A percentile compares a stretch with the other conserved stretches of the same genome.
Evolutionary conservation across 1,140 invertebrate genomes (phyloP).

Genomic region (Diachasmimorpha longicaudata): DNA sequence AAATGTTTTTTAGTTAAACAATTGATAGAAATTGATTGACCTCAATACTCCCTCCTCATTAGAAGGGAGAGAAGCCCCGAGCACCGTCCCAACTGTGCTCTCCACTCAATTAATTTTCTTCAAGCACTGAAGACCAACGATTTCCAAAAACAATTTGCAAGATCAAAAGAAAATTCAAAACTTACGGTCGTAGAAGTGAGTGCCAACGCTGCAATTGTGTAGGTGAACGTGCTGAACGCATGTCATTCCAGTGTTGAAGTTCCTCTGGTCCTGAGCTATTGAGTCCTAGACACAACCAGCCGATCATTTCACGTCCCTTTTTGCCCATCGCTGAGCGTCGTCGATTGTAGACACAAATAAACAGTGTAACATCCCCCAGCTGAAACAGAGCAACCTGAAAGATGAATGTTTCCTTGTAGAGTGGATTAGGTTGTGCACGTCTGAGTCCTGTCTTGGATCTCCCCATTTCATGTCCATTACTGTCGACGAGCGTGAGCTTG

Average conservation of each 20-base stretch:
- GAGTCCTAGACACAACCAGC: slow-evolving; percentile 91
- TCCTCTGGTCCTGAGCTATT: slow-evolving; percentile 93
- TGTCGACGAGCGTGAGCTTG: slow-evolving; percentile 88
- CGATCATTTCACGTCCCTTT: slow-evolving; percentile 87
- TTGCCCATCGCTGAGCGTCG: slow-evolving; percentile 85
- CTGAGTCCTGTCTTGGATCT: slow-evolving; percentile 89
- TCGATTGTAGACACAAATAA: slow-evolving; percentile 91
- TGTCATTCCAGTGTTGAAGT: slow-evolving; percentile 92
- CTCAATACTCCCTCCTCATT: background rate
- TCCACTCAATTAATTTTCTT: background rate
- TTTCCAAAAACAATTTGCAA: no score
- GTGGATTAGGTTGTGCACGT: slow-evolving; percentile 90
- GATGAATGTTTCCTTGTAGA: slow-evolving; percentile 95
- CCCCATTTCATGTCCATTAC: slow-evolving; percentile 90
- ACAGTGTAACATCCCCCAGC: slow-evolving; percentile 92
- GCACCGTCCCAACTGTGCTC: background rate
- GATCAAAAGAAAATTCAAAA: background rate
- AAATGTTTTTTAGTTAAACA: background rate
- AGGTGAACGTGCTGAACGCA: slow-evolving; percentile 67
- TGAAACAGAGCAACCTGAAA: slow-evolving; percentile 89
- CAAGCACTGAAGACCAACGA: background rate
- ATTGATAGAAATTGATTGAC: background rate
- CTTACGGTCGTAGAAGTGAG: slow-evolving; percentile 56
- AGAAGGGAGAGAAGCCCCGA: no score
- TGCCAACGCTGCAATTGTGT: slow-evolving; percentile 61